Evolutionary conservation across 2,113 vertebrate species (phyloP).

Genomic region (Thermophis baileyi): DNA sequence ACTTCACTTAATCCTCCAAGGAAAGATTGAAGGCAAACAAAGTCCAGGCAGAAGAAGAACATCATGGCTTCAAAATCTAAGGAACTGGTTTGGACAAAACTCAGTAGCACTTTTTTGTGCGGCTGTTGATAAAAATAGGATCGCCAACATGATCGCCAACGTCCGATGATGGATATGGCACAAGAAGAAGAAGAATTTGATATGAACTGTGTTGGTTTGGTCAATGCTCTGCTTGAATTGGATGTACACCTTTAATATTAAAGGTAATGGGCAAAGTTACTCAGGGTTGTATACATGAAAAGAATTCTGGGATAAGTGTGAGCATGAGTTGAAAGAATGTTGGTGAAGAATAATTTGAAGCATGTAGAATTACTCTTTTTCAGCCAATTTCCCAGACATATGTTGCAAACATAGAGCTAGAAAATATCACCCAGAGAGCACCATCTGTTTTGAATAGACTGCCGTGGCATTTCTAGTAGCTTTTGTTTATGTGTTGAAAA

Average conservation of each 20-base stretch:
- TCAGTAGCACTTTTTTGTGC: no score
- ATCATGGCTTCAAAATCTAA: no score
- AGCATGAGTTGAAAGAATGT: neutral
- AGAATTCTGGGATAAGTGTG: neutral
- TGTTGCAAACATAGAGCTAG: neutral
- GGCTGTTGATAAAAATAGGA: no score
- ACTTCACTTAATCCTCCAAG: no score
- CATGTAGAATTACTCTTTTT: neutral
- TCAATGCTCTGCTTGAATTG: neutral
- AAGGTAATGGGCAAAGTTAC: neutral
- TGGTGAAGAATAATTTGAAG: conserved; percentile 13
- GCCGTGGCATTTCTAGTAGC: neutral
- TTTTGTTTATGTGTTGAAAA: conserved; percentile 1
- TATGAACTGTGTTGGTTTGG: neutral
- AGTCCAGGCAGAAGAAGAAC: no score
- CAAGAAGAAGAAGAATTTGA: neutral
- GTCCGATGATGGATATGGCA: no score
- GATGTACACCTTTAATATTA: neutral
- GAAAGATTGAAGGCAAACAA: no score
- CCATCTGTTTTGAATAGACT: conserved; percentile 7
- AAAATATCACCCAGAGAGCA: neutral
- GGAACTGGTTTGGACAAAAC: no score
- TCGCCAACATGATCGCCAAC: no score
- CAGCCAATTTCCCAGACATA: neutral
- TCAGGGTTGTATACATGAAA: neutral